Base-by-base conservation (phyloP, 2,888 invertebrate species). In the Danaus chrysippus region DNA sequence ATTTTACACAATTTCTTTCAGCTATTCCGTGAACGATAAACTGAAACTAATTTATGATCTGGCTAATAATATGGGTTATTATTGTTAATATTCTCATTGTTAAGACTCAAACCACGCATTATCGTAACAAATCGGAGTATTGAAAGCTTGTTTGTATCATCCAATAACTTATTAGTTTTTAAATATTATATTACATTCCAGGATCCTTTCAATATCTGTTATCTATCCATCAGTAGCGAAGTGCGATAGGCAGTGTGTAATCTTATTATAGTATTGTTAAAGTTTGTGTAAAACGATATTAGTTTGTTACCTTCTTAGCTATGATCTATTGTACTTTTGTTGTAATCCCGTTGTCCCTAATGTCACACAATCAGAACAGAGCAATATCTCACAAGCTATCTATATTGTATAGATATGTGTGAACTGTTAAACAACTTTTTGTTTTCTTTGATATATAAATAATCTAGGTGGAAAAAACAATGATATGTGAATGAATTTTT, bases 301-400 rank as follows among this genome's bases (percentile, higher is more conserved):
- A 84, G 68, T 70, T 71, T 77, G 73, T 76, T 78, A 77, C 70
- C 71, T 68, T 75, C 78, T 70, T 72, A 69, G 73, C 74, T 75
- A 72, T 78, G 74, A 81, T 80, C 82, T 71, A 79, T 86, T 86
- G 85, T 86, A 72, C 76, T 76, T 70, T 63, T 62, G 62, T 62
- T 69, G 76, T 86, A 84, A 88, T 87, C 84, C 84, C 68, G 82
- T 86, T 88, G 86, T 87, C 77, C 76, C 68, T 70, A 63, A 67
- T 64, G 63, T 67, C 62, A 70, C 70, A 76, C 76, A 75, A 75
- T 71, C 70, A 74, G 76, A 73, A 73, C 76, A 62, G 77, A 77
- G 59, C 65, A 67, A 71, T 74, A 73, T 74, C 74, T 68, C 59
- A 56, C 63, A 46, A 56, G 59, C 70, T 70, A 75, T 76, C 75